A percentile compares a stretch with the other conserved stretches of the same genome.
Evolutionary conservation across 2,113 vertebrate genomes (phyloP).

Genomic region (Hypomesus transpacificus): DNA sequence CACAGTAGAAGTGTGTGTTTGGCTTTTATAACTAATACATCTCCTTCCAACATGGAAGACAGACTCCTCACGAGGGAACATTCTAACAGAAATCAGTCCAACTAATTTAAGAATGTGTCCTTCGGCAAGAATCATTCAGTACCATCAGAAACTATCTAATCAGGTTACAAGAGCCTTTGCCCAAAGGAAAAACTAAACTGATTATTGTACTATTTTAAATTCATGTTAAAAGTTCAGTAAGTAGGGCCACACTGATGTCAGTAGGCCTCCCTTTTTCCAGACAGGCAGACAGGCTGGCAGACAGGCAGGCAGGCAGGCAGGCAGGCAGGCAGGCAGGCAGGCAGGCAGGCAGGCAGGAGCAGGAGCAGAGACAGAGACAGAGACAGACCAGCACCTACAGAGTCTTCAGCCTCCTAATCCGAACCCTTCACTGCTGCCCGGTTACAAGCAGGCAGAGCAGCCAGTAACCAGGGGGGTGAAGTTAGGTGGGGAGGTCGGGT

Average conservation of each 20-base stretch:
- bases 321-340: neutral
- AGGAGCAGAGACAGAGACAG: too few relatives aligned
- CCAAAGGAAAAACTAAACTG: constrained; percentile 46
- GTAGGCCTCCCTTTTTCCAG: too few relatives aligned
- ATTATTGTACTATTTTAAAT: constrained; percentile 36
- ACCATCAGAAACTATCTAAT: constrained; percentile 36
- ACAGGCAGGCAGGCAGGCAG: neutral
- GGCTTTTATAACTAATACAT: too few relatives aligned
- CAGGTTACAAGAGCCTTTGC: constrained; percentile 38
- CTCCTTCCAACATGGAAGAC: too few relatives aligned
- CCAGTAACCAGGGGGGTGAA: neutral
- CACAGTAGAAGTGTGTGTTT: too few relatives aligned
- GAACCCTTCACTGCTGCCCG: too few relatives aligned
- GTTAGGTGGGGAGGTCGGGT: too few relatives aligned
- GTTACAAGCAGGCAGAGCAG: too few relatives aligned
- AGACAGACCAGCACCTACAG: too few relatives aligned
- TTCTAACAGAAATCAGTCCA: constrained; percentile 12
- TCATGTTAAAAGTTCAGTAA: constrained; percentile 16
- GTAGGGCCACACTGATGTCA: too few relatives aligned
- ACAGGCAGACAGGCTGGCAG: neutral
- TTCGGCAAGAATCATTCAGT: constrained; percentile 23
- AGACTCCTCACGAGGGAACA: neutral
- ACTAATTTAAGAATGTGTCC: constrained; percentile 38
- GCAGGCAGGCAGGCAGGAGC: neutral
- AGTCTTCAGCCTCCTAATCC: too few relatives aligned